Conservation (phyloP, 1,140 invertebrate genomes). For the Orussus abietinus region DNA sequence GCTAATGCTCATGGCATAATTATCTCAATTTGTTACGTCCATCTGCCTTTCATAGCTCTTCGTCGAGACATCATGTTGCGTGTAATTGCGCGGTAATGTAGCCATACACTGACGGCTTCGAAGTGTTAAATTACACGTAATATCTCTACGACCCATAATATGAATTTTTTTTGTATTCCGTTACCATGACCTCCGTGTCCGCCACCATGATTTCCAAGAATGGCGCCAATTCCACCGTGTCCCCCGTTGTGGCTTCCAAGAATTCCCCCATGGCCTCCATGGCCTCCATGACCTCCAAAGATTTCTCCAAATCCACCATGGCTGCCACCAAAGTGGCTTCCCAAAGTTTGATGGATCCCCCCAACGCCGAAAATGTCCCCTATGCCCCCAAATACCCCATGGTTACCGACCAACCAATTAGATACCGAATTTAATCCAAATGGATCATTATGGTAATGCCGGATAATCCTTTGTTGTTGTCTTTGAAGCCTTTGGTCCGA, state of each 20-base stretch:
- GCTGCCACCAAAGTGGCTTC: slow-evolving; percentile 2
- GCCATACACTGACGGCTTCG: too few relatives aligned
- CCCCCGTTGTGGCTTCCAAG: slow-evolving; percentile 11
- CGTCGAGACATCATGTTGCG: too few relatives aligned
- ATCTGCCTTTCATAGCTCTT: too few relatives aligned
- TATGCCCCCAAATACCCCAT: slow-evolving; percentile 13
- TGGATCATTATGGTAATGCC: slow-evolving; percentile 19
- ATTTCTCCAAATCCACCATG: slow-evolving; percentile 11
- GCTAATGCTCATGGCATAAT: background rate
- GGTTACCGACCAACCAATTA: slow-evolving; percentile 23
- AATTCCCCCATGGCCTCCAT: slow-evolving; percentile 12
- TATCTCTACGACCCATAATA: background rate
- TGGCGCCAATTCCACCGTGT: slow-evolving; percentile 8
- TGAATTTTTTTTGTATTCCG: background rate
- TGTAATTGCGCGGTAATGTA: too few relatives aligned
- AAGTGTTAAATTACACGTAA: background rate
- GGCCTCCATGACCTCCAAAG: slow-evolving; percentile 11
- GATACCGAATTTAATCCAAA: slow-evolving; percentile 26
- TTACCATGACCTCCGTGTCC: slow-evolving; percentile 8
- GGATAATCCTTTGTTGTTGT: slow-evolving; percentile 11
- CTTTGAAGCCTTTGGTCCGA: slow-evolving; percentile 13
- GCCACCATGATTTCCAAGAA: slow-evolving; percentile 9
- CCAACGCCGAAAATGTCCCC: slow-evolving; percentile 4
- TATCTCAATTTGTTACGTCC: too few relatives aligned
- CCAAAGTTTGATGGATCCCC: background rate